phyloP scores from a whole-genome alignment of 1,140 invertebrate genomes.

The Dreissena rostriformis region DNA sequence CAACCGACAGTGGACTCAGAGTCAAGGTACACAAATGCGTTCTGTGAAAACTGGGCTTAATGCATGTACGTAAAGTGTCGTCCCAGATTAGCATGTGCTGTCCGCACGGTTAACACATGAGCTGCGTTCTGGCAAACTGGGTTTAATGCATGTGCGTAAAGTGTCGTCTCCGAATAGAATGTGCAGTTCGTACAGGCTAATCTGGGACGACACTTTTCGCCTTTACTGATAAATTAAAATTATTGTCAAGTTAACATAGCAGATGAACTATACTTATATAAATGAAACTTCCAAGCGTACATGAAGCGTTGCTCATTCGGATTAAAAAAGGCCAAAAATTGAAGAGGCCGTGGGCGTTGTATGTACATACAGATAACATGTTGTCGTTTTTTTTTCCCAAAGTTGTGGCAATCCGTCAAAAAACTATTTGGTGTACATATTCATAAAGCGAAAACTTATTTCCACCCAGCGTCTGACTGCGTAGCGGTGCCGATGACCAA shows the following conservation, averaged over 20 bases:
- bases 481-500: background rate
- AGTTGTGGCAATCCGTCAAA: no score
- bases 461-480: conserved; percentile 21
- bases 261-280: no score
- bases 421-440: background rate
- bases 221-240: no score
- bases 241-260: no score
- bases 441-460: background rate
- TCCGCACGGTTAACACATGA: no score
- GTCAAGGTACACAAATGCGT: background rate
- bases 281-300: no score
- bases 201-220: background rate
- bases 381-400: no score
- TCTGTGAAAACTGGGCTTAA: background rate
- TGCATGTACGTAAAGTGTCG: background rate
- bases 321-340: no score
- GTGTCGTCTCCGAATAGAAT: background rate
- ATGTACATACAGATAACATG: no score
- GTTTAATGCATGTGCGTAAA: background rate
- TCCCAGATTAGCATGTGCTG: background rate
- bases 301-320: no score
- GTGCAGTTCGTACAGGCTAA: background rate
- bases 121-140: background rate
- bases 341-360: no score
- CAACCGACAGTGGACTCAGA: conserved; percentile 25